A percentile compares a stretch with the other conserved stretches of the same genome.
These are phyloP conservation scores for Phalacrocorax aristotelis DNA, from an alignment of 2,113 vertebrate species.

Conservation along the genomic window DNA sequence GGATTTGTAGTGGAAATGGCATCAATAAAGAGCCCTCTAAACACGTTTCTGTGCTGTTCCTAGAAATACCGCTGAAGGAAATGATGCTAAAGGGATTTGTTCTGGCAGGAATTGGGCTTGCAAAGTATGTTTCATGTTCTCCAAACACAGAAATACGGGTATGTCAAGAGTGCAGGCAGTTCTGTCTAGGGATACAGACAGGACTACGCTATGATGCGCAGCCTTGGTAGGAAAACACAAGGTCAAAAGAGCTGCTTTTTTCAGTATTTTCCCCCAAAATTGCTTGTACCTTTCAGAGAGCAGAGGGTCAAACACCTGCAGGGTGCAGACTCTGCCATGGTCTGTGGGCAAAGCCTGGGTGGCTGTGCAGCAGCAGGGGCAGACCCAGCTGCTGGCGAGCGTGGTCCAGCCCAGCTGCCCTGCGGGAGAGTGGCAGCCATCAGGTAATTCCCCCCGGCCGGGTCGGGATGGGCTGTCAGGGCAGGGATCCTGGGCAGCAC, in stretches of 20 bases:
- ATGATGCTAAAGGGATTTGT: not conserved
- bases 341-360: not conserved
- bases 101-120: not conserved
- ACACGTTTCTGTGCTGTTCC: not conserved
- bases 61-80: not conserved
- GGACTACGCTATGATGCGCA: not conserved
- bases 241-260: not conserved
- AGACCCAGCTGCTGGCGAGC: not conserved
- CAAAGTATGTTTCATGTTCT: not conserved
- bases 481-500: not conserved
- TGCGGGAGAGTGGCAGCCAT: rapidly evolving
- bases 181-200: not conserved
- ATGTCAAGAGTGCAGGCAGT: not conserved
- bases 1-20: not conserved
- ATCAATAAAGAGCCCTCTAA: not conserved
- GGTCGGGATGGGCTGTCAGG: not conserved
- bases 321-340: not conserved
- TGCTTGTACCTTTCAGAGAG: not conserved
- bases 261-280: not conserved
- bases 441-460: not conserved
- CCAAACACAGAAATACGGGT: not conserved
- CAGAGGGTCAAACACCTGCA: not conserved
- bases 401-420: not conserved
- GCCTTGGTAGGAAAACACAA: not conserved
- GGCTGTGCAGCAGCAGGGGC: no score